A percentile compares a stretch with the other conserved stretches of the same genome.
phyloP scores from a whole-genome alignment of 2,113 vertebrate genomes.

The Oreotrochilus melanogaster region DNA sequence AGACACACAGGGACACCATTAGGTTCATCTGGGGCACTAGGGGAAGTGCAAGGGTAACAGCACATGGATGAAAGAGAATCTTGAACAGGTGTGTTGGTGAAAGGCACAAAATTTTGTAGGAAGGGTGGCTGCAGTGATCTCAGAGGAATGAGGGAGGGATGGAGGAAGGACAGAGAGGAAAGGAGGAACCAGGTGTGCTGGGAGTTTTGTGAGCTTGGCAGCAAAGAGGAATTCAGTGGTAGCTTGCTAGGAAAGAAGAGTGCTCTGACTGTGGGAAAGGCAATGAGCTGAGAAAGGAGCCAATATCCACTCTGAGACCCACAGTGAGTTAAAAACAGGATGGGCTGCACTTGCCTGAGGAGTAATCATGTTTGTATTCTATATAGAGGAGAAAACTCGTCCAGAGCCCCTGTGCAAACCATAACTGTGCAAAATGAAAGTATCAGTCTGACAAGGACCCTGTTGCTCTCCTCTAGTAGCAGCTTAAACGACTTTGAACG shows the following conservation, averaged over 20 bases:
- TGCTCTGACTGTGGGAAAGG: not conserved
- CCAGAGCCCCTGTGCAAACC: not conserved
- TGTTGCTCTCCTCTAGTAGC: not conserved
- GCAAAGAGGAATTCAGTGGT: not conserved
- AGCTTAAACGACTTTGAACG: not conserved
- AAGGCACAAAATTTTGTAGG: not conserved
- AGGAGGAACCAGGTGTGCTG: not conserved
- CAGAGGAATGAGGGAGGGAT: not conserved
- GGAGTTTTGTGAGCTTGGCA: not conserved
- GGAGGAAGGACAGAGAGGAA: not conserved
- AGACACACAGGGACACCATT: not conserved
- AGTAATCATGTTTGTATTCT: not conserved
- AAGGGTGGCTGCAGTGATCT: not conserved
- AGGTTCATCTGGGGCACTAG: no score
- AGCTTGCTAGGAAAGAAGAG: not conserved
- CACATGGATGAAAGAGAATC: not conserved
- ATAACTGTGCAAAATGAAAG: accelerated
- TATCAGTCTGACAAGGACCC: not conserved
- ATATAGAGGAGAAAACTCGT: not conserved
- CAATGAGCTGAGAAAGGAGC: not conserved
- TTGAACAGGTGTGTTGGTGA: not conserved
- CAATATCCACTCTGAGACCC: not conserved
- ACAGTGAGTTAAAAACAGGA: not conserved
- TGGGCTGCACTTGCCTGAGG: not conserved
- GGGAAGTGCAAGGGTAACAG: not conserved